A percentile compares a stretch with the other conserved stretches of the same genome.
Conservation (phyloP, 2,113 vertebrate species). For the Osmerus eperlanus region DNA sequence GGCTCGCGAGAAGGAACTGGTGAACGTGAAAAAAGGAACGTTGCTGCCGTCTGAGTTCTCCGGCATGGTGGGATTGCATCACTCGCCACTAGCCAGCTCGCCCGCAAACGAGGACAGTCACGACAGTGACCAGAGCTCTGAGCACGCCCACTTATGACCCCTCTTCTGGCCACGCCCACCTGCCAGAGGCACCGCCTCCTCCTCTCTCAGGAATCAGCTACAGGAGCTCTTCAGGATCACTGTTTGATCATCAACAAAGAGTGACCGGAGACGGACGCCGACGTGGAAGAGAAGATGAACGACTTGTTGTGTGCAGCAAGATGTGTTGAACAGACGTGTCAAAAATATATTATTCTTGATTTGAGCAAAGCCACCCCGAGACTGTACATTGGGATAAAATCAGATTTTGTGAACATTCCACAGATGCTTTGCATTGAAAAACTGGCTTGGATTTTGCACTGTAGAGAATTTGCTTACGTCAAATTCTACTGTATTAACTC, state of each 20-base stretch:
- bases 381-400: constrained; percentile 62
- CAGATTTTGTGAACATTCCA: constrained; percentile 82
- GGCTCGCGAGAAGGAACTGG: constrained; percentile 86
- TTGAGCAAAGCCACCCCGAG: constrained; percentile 49
- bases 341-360: constrained; percentile 2
- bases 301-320: constrained; percentile 3
- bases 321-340: background rate
- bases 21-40: constrained; percentile 86
- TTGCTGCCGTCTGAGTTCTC: constrained; percentile 85
- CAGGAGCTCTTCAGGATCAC: constrained; percentile 42
- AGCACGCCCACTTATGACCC: constrained; percentile 84
- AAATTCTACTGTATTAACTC: constrained; percentile 47
- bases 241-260: constrained; percentile 61
- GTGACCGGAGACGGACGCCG: constrained; percentile 55
- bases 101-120: constrained; percentile 86
- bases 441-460: constrained; percentile 79
- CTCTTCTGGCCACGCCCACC: constrained; percentile 44
- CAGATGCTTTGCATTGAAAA: constrained; percentile 59
- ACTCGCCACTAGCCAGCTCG: constrained; percentile 73
- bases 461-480: constrained; percentile 50
- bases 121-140: constrained; percentile 88
- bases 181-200: constrained; percentile 55
- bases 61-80: constrained; percentile 78
- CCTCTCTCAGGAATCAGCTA: constrained; percentile 79
- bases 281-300: background rate